Conservation (phyloP, 2,888 invertebrate genomes). For the Drymonia ruficornis region DNA sequence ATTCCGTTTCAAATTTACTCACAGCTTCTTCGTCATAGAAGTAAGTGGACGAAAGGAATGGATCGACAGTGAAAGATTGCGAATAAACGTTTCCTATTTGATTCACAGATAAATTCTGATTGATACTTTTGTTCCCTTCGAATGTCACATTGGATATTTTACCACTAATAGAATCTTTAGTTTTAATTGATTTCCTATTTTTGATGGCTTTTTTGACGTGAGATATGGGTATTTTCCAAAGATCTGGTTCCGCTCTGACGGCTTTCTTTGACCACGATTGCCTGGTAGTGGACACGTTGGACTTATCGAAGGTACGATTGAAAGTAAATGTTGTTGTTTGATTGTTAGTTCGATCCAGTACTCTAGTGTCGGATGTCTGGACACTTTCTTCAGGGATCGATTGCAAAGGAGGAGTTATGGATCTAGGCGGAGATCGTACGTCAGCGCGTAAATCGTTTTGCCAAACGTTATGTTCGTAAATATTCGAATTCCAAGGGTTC, state of each 20-base stretch:
- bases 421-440: constrained; percentile 65
- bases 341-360: constrained; percentile 59
- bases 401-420: constrained; percentile 70
- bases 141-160: constrained; percentile 53
- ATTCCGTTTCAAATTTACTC: constrained; percentile 87
- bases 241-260: constrained; percentile 62
- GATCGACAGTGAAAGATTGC: constrained; percentile 85
- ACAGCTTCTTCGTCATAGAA: constrained; percentile 89
- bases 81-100: constrained; percentile 73
- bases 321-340: constrained; percentile 71
- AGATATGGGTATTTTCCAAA: constrained; percentile 69
- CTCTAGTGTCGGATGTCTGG: constrained; percentile 64
- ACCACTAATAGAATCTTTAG: constrained; percentile 46
- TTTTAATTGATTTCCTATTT: constrained; percentile 46
- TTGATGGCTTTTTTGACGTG: constrained; percentile 56
- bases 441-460: constrained; percentile 57
- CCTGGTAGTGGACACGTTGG: constrained; percentile 45
- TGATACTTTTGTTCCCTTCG: constrained; percentile 71
- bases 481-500: constrained; percentile 37
- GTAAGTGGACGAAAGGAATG: constrained; percentile 87
- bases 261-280: constrained; percentile 74
- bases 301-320: constrained; percentile 73
- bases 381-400: constrained; percentile 80
- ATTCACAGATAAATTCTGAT: constrained; percentile 70
- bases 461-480: constrained; percentile 66